Percentiles rank a stretch among this genome's conserved stretches.
Conservation (phyloP, 2,888 invertebrate genomes). For the Mythimna loreyi region DNA sequence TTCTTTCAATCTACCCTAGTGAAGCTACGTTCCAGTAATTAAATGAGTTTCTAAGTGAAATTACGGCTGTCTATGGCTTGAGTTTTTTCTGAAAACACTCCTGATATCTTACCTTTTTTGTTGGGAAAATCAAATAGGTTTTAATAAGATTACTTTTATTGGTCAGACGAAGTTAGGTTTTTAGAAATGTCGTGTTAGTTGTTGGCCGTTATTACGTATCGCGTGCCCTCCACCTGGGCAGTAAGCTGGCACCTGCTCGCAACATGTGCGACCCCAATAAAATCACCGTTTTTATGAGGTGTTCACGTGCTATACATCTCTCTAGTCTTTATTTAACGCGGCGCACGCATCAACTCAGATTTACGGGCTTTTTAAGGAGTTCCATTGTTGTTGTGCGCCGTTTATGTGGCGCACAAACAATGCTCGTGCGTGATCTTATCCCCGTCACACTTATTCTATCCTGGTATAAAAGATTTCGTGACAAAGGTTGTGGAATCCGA, state of each 20-base stretch:
- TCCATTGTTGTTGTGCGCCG: conserved; percentile 67
- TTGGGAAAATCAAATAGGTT: conserved; percentile 12
- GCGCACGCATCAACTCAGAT: conserved; percentile 72
- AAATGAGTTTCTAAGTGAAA: conserved; percentile 50
- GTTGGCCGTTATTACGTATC: conserved; percentile 32
- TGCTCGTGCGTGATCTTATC: conserved; percentile 60
- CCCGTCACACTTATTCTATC: conserved; percentile 51
- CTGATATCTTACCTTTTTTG: background rate
- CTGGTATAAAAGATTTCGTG: conserved; percentile 48
- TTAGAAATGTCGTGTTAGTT: conserved; percentile 12
- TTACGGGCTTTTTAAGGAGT: conserved; percentile 69
- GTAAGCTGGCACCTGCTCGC: conserved; percentile 58
- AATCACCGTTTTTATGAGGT: conserved; percentile 81
- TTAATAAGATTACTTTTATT: conserved; percentile 8
- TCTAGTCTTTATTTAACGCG: conserved; percentile 76
- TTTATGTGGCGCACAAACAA: conserved; percentile 61
- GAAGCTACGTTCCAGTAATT: conserved; percentile 53
- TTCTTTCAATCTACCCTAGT: conserved; percentile 53
- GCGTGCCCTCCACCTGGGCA: conserved; percentile 47
- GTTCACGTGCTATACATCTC: conserved; percentile 75
- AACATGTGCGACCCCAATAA: conserved; percentile 75
- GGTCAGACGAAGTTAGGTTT: background rate
- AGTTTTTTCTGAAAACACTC: conserved; percentile 30
- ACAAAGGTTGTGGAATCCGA: conserved; percentile 12
- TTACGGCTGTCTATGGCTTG: conserved; percentile 22